Base-by-base conservation (phyloP, 2,113 vertebrate genomes). In the Oryzias celebensis region DNA sequence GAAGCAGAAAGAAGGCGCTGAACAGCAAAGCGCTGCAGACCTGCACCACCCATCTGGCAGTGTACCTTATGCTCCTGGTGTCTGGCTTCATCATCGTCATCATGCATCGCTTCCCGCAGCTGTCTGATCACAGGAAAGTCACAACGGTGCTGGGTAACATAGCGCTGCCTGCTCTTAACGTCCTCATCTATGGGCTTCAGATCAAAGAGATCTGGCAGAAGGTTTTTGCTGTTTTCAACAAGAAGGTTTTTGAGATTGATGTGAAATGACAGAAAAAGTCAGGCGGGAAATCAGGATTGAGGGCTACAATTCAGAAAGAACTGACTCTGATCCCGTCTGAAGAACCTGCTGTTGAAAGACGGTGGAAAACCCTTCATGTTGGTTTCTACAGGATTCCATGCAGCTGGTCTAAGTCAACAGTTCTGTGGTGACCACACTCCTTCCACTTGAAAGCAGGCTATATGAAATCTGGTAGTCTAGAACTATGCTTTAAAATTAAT, bases 1-100 rank as follows among this genome's bases (percentile, higher is more conserved):
- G 10, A 15, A 87, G 51, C 22, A 88, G 72, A 14, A 88, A 31
- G 68, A 81, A 85, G 62, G 42, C 78, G n/a, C n/a, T 87, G 26
- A 91, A 90, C 71, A 86, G 74, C 22, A 90, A 85, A 44, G 86
- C 89, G 1, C 8, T 90, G 15, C 84, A 84, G 64, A 90, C 89
- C 26, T 91, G 90, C 65, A 69, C 72, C 82, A 89, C 85, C 26
- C 89, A 91, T 5, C 73, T 90, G 3, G 5, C 44, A 1, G 31
- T 83, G 0, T 90, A 89, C 0, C 2, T 47, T 1, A 73, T 87
- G 8, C n/a, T 62, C 12, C 58, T 45, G 17, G n/a, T 51, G 17
- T 66, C 47, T 0, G 47, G 47, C 47, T 52, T 66, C 54, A 18
- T 67, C 48, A 58, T 58, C 55, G 26, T 67, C 47, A 58, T 67